Base-by-base conservation (phyloP, 30 jellyfish, hydroid and myxozoan genomes). In the Hydra vulgaris region DNA sequence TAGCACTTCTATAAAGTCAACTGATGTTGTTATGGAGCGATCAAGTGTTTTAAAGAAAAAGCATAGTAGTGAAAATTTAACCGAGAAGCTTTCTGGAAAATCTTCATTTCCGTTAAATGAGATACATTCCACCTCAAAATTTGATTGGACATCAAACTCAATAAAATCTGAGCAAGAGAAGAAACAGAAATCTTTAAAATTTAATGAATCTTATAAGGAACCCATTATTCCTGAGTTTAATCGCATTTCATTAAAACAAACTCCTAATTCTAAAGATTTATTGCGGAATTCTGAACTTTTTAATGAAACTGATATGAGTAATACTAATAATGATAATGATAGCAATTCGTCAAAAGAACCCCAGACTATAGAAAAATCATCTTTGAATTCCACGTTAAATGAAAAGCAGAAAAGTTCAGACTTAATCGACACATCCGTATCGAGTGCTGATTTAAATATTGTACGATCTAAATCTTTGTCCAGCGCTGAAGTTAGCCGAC, bases 181-280 rank as follows among this genome's bases (percentile, higher is more conserved):
- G 25, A 75, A 25, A 75, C 83, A 25, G 18, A 75, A 75, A 54
- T 70, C 83, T 17, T 22, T 70, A 70, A 75, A 40, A 12, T 40
- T 40, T 40, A 40, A 24, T 17, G 56, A 75, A 0, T 26, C 24
- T 18, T 25, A 20, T 15, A 71, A 17, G 20, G 79, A 71, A 27
- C 27, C 24, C 79, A 18, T 17, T 15, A 17, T 73, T 40, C 83
- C 71, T 8, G 83, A 26, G 83, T 75, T 75, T 25, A 75, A 22
- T 54, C 69, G 83, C 23, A 75, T 25, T 25, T 75, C 83, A 17
- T 26, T 75, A 22, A 75, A 26, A 18, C 69, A 54, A 21, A 70
- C 56, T 1, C 76, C 76, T 19, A 75, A 75, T 17, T 25, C 83
- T 24, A 70, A 75, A 24, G 83, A 75, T 70, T 75, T 75, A 25